Conservation (phyloP, 2,888 invertebrate species). For the Drosophila anceps region DNA sequence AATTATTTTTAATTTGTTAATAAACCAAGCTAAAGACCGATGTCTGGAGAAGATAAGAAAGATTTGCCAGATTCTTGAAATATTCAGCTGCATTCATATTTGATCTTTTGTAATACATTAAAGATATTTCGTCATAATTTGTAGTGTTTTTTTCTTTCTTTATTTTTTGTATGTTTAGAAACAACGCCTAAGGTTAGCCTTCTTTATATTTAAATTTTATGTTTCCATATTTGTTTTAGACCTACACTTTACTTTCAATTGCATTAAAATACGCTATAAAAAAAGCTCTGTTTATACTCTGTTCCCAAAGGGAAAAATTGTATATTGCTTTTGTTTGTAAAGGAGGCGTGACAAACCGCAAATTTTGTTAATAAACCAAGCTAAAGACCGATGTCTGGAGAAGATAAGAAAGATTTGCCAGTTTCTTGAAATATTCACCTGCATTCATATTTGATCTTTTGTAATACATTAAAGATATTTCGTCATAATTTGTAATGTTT, state of each 20-base stretch:
- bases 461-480: constrained; percentile 49
- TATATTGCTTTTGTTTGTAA: no score
- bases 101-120: constrained; percentile 26
- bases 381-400: constrained; percentile 13
- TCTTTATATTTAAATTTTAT: constrained; percentile 20
- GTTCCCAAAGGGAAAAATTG: no score
- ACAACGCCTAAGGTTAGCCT: neutral
- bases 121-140: constrained; percentile 60
- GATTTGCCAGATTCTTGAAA: neutral
- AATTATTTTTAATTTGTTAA: constrained; percentile 29
- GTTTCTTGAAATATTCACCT: neutral
- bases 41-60: constrained; percentile 24
- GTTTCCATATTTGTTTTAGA: constrained; percentile 45
- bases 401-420: constrained; percentile 14
- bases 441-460: neutral
- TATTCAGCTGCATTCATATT: neutral
- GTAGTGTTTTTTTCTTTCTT: neutral
- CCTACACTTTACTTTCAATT: neutral
- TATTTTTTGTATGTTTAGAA: neutral
- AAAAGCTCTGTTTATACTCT: no score
- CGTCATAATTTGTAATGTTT: constrained; percentile 47
- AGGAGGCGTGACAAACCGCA: no score
- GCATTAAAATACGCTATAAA: neutral
- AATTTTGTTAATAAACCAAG: neutral
- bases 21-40: neutral